Conservation (phyloP, 2,888 invertebrate species). For the Salticus scenicus region DNA sequence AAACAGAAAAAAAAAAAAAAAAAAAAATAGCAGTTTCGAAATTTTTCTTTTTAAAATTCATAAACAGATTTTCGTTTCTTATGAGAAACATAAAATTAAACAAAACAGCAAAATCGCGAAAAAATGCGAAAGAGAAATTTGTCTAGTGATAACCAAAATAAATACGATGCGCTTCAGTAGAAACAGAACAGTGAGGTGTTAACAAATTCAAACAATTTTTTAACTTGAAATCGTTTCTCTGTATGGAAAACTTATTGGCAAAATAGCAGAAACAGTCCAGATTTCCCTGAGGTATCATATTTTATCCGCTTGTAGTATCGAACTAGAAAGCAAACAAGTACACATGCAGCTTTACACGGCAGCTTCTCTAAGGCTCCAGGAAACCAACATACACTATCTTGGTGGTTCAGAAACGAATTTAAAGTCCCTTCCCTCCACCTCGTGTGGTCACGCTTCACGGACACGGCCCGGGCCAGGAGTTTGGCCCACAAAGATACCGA, state of each 20-base stretch:
- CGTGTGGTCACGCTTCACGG: slow-evolving; percentile 66
- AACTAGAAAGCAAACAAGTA: slow-evolving; percentile 53
- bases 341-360: slow-evolving; percentile 26
- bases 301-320: slow-evolving; percentile 55
- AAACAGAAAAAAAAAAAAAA: too few species aligned
- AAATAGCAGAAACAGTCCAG: slow-evolving; percentile 58
- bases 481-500: slow-evolving; percentile 59
- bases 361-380: neutral
- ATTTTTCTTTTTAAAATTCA: too few species aligned
- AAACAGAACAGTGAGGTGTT: slow-evolving; percentile 53
- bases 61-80: too few species aligned
- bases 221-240: slow-evolving; percentile 42
- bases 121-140: too few species aligned
- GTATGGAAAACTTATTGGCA: slow-evolving; percentile 59
- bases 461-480: slow-evolving; percentile 49
- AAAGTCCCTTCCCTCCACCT: slow-evolving; percentile 40
- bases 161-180: slow-evolving; percentile 9
- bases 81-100: too few species aligned
- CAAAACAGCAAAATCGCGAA: too few species aligned
- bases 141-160: too few species aligned
- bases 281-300: slow-evolving; percentile 64
- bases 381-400: slow-evolving; percentile 50
- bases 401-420: slow-evolving; percentile 60
- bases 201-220: slow-evolving; percentile 64
- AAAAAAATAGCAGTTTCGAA: too few species aligned